Conservation (phyloP, 2,888 invertebrate species). For the Ophioninae sp. region DNA sequence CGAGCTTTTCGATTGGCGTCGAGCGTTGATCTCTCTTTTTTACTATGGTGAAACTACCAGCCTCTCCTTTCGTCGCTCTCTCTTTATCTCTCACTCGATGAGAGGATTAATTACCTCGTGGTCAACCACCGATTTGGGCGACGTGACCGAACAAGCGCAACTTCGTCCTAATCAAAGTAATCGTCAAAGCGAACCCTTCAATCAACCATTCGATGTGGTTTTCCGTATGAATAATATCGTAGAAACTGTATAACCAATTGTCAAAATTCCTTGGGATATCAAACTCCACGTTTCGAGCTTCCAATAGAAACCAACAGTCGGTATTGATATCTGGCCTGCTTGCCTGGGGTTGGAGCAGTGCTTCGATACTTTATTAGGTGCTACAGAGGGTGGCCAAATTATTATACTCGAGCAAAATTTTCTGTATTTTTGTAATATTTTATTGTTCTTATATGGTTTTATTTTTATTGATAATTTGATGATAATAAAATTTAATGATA, state of each 20-base stretch:
- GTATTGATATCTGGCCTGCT: no score
- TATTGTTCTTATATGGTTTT: no score
- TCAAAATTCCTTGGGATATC: not conserved
- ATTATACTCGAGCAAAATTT: no score
- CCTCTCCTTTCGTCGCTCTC: constrained; percentile 8
- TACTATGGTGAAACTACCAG: not conserved
- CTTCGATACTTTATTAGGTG: no score
- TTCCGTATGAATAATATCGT: constrained; percentile 14
- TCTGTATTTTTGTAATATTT: no score
- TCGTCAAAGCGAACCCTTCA: constrained; percentile 48
- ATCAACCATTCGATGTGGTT: constrained; percentile 29
- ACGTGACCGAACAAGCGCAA: constrained; percentile 40
- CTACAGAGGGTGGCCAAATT: no score
- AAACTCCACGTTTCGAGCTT: not conserved
- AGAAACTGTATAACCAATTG: constrained; percentile 3
- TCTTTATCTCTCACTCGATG: constrained; percentile 44
- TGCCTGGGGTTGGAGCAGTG: no score
- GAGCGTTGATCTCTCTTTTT: constrained; percentile 9
- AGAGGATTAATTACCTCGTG: constrained; percentile 53
- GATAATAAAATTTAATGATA: no score
- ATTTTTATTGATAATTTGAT: no score
- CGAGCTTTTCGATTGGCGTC: constrained; percentile 43
- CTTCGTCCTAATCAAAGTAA: constrained; percentile 45
- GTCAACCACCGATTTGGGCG: constrained; percentile 35
- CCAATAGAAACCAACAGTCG: not conserved